These are phyloP conservation scores for Neogale vison DNA, from an alignment of 2,113 vertebrate species.

Conservation along the genomic window DNA sequence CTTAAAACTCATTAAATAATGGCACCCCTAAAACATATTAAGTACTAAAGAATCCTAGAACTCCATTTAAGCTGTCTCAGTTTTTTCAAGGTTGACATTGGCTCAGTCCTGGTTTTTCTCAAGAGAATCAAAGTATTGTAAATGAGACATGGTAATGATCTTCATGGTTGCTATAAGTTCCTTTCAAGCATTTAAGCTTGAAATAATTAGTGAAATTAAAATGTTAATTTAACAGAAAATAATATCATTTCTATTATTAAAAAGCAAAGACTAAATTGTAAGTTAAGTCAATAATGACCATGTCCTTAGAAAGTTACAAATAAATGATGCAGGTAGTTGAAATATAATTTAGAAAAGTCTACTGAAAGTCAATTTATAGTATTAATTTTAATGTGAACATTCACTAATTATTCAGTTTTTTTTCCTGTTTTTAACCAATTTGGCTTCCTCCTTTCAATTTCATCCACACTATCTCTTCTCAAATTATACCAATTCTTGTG, in stretches of 20 bases:
- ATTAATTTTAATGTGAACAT: neutral
- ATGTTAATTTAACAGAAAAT: slow-evolving; percentile 17
- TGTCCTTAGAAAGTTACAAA: neutral
- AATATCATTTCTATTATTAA: neutral
- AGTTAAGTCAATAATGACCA: neutral
- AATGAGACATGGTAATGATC: neutral
- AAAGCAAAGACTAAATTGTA: neutral
- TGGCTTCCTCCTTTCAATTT: neutral
- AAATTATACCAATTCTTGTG: neutral
- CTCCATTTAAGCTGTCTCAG: neutral
- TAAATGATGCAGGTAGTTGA: neutral
- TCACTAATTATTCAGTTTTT: neutral
- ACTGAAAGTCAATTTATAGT: neutral
- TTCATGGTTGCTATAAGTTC: neutral
- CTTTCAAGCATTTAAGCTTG: neutral
- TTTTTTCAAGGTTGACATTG: neutral
- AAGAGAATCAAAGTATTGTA: neutral
- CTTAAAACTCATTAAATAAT: neutral
- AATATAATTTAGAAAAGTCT: neutral
- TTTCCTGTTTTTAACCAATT: neutral
- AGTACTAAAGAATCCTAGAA: neutral
- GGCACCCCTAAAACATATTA: neutral
- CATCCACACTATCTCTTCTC: neutral
- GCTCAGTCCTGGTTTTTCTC: neutral
- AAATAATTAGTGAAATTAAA: neutral